phyloP scores from a whole-genome alignment of 2,888 invertebrate species.

The Macrosiphum euphorbiae region DNA sequence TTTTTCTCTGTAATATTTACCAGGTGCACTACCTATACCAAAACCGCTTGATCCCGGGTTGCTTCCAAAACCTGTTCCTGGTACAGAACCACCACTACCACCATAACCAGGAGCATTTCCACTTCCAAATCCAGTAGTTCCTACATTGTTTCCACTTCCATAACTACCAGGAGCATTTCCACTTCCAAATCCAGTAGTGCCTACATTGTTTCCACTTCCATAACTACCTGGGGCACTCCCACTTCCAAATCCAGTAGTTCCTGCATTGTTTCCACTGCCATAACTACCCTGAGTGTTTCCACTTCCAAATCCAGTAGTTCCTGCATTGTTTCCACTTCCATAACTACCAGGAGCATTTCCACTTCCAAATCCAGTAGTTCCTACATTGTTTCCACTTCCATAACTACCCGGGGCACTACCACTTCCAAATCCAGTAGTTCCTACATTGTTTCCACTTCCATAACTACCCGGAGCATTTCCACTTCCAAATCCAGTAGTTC shows the following conservation, averaged over 20 bases:
- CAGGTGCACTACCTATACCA: conserved; percentile 65
- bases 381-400: conserved; percentile 68
- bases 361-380: conserved; percentile 59
- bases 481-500: conserved; percentile 66
- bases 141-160: conserved; percentile 58
- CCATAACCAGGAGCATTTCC: conserved; percentile 66
- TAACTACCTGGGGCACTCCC: conserved; percentile 66
- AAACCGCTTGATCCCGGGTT: conserved; percentile 66
- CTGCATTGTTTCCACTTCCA: conserved; percentile 68
- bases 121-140: conserved; percentile 43
- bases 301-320: conserved; percentile 42
- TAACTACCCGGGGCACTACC: conserved; percentile 23
- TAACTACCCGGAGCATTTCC: conserved; percentile 49
- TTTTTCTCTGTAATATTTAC: conserved; percentile 22
- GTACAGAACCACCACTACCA: conserved; percentile 68
- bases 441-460: neutral
- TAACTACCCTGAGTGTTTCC: conserved; percentile 63
- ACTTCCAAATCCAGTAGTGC: conserved; percentile 41
- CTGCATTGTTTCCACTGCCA: conserved; percentile 58
- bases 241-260: conserved; percentile 43
- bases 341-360: conserved; percentile 65
- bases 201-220: conserved; percentile 68
- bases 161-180: conserved; percentile 63
- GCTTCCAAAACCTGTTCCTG: conserved; percentile 55
- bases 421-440: neutral